These are phyloP conservation scores for Empis stercorea DNA, from an alignment of 2,888 invertebrate species.

Conservation along the genomic window DNA sequence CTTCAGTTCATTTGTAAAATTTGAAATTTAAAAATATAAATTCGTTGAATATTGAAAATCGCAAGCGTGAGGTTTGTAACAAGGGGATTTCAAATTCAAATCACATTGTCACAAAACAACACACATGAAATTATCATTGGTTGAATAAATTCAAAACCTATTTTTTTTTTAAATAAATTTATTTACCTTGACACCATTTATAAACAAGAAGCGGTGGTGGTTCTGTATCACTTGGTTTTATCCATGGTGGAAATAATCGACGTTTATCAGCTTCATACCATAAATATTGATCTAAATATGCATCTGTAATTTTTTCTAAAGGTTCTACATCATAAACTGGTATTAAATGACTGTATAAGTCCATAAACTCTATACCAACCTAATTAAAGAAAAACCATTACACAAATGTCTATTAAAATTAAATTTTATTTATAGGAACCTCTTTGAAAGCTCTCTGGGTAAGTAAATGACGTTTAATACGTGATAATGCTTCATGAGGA, in stretches of 20 bases:
- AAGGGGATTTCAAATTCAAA: slow-evolving; percentile 49
- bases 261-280: slow-evolving; percentile 99
- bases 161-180: background rate
- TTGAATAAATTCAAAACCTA: no score
- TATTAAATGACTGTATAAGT: slow-evolving; percentile 95
- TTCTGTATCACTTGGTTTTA: slow-evolving; percentile 97
- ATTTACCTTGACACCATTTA: slow-evolving; percentile 94
- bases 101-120: slow-evolving; percentile 55
- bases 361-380: slow-evolving; percentile 99
- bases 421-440: slow-evolving; percentile 30
- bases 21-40: slow-evolving; percentile 1
- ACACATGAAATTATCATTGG: slow-evolving; percentile 35
- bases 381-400: slow-evolving; percentile 30
- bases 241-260: slow-evolving; percentile 94
- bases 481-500: slow-evolving; percentile 96
- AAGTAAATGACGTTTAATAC: slow-evolving; percentile 96
- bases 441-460: slow-evolving; percentile 98
- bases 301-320: slow-evolving; percentile 98
- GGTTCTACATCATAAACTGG: slow-evolving; percentile 99
- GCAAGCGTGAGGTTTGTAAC: slow-evolving; percentile 57
- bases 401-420: background rate
- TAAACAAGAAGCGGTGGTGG: slow-evolving; percentile 86
- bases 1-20: no score
- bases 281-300: slow-evolving; percentile 97
- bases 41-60: slow-evolving; percentile 17